Evolutionary conservation across 2,888 invertebrate species (phyloP), one percentile per base, ranked within the genome.

Genomic region (Ferdinandea cuprea): DNA sequence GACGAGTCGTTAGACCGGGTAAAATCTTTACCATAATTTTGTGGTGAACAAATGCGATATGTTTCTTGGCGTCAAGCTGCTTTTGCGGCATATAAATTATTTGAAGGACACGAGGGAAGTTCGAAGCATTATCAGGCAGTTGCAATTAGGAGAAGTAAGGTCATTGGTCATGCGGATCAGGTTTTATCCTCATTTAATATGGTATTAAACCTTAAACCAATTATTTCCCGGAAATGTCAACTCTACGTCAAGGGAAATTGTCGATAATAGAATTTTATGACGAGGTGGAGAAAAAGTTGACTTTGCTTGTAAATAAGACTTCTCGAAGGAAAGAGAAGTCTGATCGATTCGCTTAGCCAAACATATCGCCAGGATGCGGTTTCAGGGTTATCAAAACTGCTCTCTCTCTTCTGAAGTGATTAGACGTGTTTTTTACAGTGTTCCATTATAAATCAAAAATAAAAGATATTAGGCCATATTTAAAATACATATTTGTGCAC

Each of bases 281-380:
- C 44, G 79, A 77, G 32, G 80, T 83, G 4, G 85, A 85, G 52
- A 61, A 69, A 59, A 85, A 77, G 21, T 40, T 86, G 21, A 77
- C 85, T 0, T 25, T 85, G 5, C 28, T 86, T n/a, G 59, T 79
- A 3, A 85, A 86, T 63, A 86, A 86, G 32, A 85, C 61, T 2
- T 0, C 19, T 56, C 37, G 81, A 86, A 9, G 59, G 73, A 2
- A 66, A 56, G n/a, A 28, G 30, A 13, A 54, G 17, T 17, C 32
- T 85, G 15, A 74, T 77, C 19, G 59, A 73, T 9, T 58, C 77
- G 1, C 63, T 86, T 8, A 83, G 69, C 46, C 69, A 85, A 48
- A 85, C 76, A 65, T 85, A 85, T 46, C 72, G 80, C 19, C 73
- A 68, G 32, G 69, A 85, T 58, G 80, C 77, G 9, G 37, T 58